Evolutionary conservation across 1,140 invertebrate genomes (phyloP), one percentile per base, ranked within the genome.

Genomic region (Drosophila tropicalis): DNA sequence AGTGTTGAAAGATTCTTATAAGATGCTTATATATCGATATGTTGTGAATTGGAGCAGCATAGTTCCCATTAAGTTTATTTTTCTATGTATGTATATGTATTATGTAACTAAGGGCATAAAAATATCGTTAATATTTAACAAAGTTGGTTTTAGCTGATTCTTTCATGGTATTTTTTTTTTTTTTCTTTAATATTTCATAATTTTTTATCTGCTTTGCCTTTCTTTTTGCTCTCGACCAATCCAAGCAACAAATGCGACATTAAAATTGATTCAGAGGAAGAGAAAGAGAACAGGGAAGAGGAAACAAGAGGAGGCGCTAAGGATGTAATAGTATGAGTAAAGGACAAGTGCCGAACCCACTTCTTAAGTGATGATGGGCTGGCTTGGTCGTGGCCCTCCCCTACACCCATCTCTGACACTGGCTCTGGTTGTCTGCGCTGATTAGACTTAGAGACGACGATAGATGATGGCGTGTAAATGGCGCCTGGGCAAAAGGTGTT

Each of bases 391-490:
- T 22, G 17, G 17, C 19, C 44, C 44, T 17, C 34, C 34, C 34
- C 34, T 36, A 36, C 47, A 54, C 19, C 56, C n/a, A 34, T 15
- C 15, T 32, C 56, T n/a, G 67, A 73, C 67, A 67, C 69, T 64
- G 70, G 10, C 17, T 51, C 10, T 51, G 62, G 70, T 76, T 87
- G 83, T 87, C 83, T 89, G 80, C 34, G 85, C 80, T 87, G 84
- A 87, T 87, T 87, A 89, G 84, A 87, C 65, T 82, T 87, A 82
- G 62, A 84, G 84, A 83, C 79, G 84, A 87, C 79, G 83, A 87
- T 87, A 87, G 84, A 87, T 80, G 79, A 89, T 84, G 83, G 84
- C 83, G 84, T 87, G 83, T 84, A 89, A 89, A 87, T 89, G 84
- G 84, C 73, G 80, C 76, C 84, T 77, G 84, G 44, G 80, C 84